Evolutionary conservation across 2,888 invertebrate genomes (phyloP), one percentile per base, ranked within the genome.

Genomic region (Gnatocerus cornutus): DNA sequence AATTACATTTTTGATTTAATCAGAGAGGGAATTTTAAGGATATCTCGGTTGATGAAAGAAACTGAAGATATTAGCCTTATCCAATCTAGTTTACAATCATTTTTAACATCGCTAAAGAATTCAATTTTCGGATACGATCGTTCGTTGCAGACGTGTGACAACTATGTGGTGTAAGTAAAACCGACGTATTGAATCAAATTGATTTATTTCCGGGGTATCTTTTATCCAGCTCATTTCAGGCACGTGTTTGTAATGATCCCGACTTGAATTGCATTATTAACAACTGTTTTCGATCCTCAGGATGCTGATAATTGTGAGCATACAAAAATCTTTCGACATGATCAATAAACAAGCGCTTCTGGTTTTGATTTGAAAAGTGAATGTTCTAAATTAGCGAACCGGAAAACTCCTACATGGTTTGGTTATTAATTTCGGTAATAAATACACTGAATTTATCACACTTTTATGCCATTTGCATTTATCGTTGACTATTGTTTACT

Each of bases 1-100:
- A 56, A 43, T 56, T 50, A 50, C 12, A 3, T 27, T 50, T 50
- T 50, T 50, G 27, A 29, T 50, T 50, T 50, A 50, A 50, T 29
- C 50, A 50, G n/a, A 50, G 6, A 9, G 50, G 12, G 10, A 29
- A 50, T 50, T 27, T 12, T 5, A 21, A 48, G 48, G 3, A 48
- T 21, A 16, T 27, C 8, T 21, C 21, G 6, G 6, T 16, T 8
- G 48, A 48, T 2, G 13, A 43, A 10, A 12, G 43, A 43, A 43
- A 12, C 2, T 9, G 43, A 43, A 12, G 16, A 48, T 48, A 21
- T 48, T 27, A 48, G 21, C 16, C 4, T 7, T 37, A 37, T n/a
- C 4, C 1, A 37, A 37, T 37, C 6, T 3, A 3, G 21, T 21
- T 21, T 21, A n/a, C n/a, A n/a, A n/a, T n/a, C 4, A 21, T 21